These are phyloP conservation scores for Liopterus haemorrhoidalis DNA, from an alignment of 2,888 invertebrate species.

Conservation along the genomic window DNA sequence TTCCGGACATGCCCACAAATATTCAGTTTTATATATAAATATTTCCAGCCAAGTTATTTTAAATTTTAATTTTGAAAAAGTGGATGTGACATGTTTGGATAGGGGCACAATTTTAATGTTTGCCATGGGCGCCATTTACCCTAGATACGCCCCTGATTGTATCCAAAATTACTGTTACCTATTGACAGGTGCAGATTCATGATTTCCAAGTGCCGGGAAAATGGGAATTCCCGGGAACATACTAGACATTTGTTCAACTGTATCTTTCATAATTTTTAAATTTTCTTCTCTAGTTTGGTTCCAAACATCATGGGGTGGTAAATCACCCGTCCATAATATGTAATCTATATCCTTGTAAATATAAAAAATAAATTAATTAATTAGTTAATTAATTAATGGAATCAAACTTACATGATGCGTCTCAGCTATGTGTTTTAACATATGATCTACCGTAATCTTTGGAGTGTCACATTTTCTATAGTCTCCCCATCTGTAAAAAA, in stretches of 20 bases:
- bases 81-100: too few relatives aligned
- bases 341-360: slow-evolving; percentile 82
- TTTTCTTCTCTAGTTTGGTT: slow-evolving; percentile 88
- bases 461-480: slow-evolving; percentile 94
- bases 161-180: slow-evolving; percentile 52
- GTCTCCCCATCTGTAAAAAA: slow-evolving; percentile 75
- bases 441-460: slow-evolving; percentile 83
- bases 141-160: not conserved
- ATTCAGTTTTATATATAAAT: not conserved
- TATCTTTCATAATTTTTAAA: slow-evolving; percentile 75
- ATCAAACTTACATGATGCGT: slow-evolving; percentile 64
- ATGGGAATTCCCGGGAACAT: slow-evolving; percentile 89
- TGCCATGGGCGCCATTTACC: not conserved
- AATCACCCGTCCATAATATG: slow-evolving; percentile 93
- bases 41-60: not conserved
- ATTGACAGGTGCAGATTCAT: slow-evolving; percentile 93
- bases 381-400: not conserved
- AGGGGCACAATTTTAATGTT: not conserved
- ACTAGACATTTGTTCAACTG: slow-evolving; percentile 76
- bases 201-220: slow-evolving; percentile 93
- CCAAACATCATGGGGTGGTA: slow-evolving; percentile 94
- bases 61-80: not conserved
- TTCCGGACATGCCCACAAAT: too few relatives aligned
- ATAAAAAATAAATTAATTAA: too few relatives aligned
- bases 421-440: slow-evolving; percentile 82